Evolutionary conservation across 2,113 vertebrate species (phyloP).

Genomic region (Chionis minor): DNA sequence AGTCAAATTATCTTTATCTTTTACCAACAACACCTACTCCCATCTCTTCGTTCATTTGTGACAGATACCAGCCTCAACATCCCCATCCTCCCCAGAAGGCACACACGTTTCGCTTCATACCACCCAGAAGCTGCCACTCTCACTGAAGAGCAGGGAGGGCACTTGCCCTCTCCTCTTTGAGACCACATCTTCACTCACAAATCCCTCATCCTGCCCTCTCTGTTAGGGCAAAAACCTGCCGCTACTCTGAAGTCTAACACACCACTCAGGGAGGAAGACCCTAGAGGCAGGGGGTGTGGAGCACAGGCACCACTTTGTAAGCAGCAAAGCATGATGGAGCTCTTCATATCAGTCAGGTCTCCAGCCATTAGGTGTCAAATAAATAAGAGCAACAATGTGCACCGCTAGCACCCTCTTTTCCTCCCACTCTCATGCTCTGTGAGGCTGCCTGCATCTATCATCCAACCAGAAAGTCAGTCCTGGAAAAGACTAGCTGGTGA

Average conservation of each 20-base stretch:
- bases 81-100: neutral
- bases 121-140: neutral
- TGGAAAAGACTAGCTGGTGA: neutral
- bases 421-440: neutral
- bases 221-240: neutral
- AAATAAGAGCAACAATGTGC: neutral
- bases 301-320: neutral
- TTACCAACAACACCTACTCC: neutral
- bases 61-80: neutral
- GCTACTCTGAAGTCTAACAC: neutral
- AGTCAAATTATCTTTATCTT: neutral
- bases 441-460: neutral
- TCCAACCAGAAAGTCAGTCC: neutral
- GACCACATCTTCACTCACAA: neutral
- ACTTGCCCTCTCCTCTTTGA: neutral
- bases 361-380: neutral
- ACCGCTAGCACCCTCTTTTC: neutral
- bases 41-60: neutral
- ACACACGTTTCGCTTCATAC: neutral
- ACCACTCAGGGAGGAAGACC: neutral
- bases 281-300: neutral
- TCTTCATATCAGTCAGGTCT: neutral
- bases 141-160: neutral
- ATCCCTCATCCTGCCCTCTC: neutral
- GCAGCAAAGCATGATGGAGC: neutral